Base-by-base conservation (phyloP, 2,888 invertebrate genomes). In the Periphyllus acericola region DNA sequence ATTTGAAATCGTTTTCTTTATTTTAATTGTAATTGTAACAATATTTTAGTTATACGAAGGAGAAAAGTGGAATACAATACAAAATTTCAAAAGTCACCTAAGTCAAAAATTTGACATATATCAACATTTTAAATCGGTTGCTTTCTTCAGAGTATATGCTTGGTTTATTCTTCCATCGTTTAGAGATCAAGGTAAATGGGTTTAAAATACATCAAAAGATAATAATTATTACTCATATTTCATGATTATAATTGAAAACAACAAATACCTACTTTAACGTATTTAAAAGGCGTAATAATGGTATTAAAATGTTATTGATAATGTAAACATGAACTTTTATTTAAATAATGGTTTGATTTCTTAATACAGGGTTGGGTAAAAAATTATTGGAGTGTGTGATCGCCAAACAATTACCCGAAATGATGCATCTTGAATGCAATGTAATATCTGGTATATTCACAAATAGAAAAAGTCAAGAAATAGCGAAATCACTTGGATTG, bases 81-180 rank as follows among this genome's bases (percentile, higher is more conserved):
- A 86, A 19, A 52, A 52, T 79, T 86, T 86, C 52, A 86, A 72
- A 79, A 86, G 79, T 14, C 2, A 79, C n/a, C 55, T 86, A 5
- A 86, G 71, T 34, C 86, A 86, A 79, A 79, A 86, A 71, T 55
- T 79, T n/a, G 55, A 86, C 21, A 86, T 86, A 32, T 86, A 86
- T 55, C 55, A 79, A 71, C 34, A 52, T 71, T 86, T 72, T 34
- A 34, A 79, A 14, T 79, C 72, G 1, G 29, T 3, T 29, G 78
- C 71, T 11, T 86, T 86, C 14, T n/a, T 78, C 34, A 68, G 79
- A 32, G 36, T 86, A 72, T 86, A 86, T 19, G 86, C 86, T 71
- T 86, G 86, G 86, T 66, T 71, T 79, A 55, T 86, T 71, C 71
- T 86, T 36, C 79, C 78, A 29, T n/a, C 36, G 0, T 79, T 71